Evolutionary conservation across 2,888 invertebrate species (phyloP), one percentile per base, ranked within the genome.

Genomic region (Nasonia oneida): DNA sequence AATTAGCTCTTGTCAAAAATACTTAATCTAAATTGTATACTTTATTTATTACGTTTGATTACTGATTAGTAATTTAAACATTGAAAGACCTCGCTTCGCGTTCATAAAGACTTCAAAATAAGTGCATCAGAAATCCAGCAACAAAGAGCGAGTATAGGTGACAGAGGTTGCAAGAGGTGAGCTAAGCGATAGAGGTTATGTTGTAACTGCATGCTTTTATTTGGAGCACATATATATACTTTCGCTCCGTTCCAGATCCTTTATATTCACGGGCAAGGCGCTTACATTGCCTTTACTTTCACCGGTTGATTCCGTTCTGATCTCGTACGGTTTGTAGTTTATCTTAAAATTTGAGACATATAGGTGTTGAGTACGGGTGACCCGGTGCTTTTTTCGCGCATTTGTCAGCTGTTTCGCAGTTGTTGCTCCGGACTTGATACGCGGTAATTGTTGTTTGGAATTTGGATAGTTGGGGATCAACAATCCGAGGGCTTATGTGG

Each of bases 151-250:
- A 23, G 23, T 23, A 23, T 23, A 23, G 23, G 23, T 23, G 23
- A 23, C 23, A 23, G 23, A 23, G 23, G 23, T 23, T 23, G 23
- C 23, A 23, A 23, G 23, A 23, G 23, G 23, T 23, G 23, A 23
- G 23, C 23, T 23, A 23, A 23, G 42, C 42, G 39, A 39, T 42
- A 42, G 42, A 42, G 42, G 42, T 84, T 75, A 81, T 76, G 67
- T 71, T 33, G 29, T 12, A 61, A 47, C 39, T 76, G 29, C 57
- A 42, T 70, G 67, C 39, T 57, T 70, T 83, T 75, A 47, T 75
- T 57, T 77, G 64, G 77, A 78, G 50, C 79, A 70, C 33, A n/a
- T 77, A 37, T 29, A 79, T 71, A 12, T 73, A 5, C 73, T 42
- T 39, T 47, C 18, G 18, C 15, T 73, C 73, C 42, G 4, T 74